Evolutionary conservation across 2,113 vertebrate genomes (phyloP).

Genomic region (Myrmecobius fasciatus): DNA sequence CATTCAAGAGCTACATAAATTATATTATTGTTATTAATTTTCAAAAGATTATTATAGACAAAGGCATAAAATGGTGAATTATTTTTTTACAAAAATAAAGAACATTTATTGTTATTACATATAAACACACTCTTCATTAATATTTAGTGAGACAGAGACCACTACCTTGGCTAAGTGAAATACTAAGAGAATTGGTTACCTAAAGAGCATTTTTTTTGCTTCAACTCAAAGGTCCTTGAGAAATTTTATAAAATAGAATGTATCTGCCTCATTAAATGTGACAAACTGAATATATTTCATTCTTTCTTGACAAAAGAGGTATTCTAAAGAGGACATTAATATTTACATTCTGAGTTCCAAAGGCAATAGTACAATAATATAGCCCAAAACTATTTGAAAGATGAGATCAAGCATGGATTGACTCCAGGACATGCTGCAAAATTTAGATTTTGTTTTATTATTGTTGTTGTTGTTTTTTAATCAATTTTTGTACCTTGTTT

Average conservation of each 20-base stretch:
- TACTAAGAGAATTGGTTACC: not conserved
- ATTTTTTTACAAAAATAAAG: not conserved
- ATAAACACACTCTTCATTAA: not conserved
- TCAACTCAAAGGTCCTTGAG: not conserved
- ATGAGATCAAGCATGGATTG: not conserved
- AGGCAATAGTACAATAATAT: not conserved
- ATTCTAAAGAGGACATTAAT: not conserved
- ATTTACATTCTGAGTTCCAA: not conserved
- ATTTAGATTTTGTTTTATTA: not conserved
- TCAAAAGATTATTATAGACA: not conserved
- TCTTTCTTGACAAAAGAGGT: not conserved
- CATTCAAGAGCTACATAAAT: not conserved
- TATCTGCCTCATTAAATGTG: not conserved
- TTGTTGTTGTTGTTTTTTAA: not conserved
- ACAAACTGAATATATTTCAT: not conserved
- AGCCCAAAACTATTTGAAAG: not conserved
- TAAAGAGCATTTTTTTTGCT: not conserved
- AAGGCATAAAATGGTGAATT: not conserved
- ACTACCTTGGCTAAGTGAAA: not conserved
- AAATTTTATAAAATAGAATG: not conserved
- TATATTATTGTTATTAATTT: not conserved
- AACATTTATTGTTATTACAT: not conserved
- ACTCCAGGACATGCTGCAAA: not conserved
- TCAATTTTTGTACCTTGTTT: not conserved
- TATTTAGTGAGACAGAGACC: not conserved